Percentiles rank a stretch among this genome's conserved stretches.
These are phyloP conservation scores for Scotopteryx bipunctaria DNA, from an alignment of 2,888 invertebrate species.

Conservation along the genomic window DNA sequence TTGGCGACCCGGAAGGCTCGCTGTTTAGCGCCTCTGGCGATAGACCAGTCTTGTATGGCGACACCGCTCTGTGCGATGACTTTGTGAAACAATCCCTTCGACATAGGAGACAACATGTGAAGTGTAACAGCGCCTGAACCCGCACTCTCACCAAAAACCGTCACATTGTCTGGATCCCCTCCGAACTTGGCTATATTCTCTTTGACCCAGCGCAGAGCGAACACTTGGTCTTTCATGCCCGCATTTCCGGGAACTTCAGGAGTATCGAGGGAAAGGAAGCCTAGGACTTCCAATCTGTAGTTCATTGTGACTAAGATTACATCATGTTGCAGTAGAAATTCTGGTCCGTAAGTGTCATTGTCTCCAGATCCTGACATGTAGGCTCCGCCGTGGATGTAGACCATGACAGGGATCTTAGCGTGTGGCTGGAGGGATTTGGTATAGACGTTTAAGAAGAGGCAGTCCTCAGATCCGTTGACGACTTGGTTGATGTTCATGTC, in stretches of 20 bases:
- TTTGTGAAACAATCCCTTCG: constrained; percentile 64
- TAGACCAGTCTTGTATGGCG: constrained; percentile 56
- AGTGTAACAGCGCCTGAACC: constrained; percentile 63
- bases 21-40: constrained; percentile 44
- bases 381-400: constrained; percentile 71
- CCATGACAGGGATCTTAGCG: constrained; percentile 59
- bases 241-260: constrained; percentile 67
- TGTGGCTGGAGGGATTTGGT: constrained; percentile 33
- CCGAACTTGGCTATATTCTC: constrained; percentile 62
- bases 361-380: constrained; percentile 66
- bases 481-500: constrained; percentile 46
- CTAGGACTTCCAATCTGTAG: constrained; percentile 60
- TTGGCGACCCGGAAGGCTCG: constrained; percentile 59
- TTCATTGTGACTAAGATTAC: constrained; percentile 71
- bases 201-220: constrained; percentile 61
- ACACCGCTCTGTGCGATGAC: constrained; percentile 69
- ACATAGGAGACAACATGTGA: constrained; percentile 68
- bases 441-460: constrained; percentile 66
- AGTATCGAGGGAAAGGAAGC: constrained; percentile 53
- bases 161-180: constrained; percentile 62
- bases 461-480: constrained; percentile 62
- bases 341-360: constrained; percentile 58
- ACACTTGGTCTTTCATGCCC: constrained; percentile 67
- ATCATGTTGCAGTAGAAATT: constrained; percentile 62
- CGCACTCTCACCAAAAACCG: constrained; percentile 71